Evolutionary conservation across 2,113 vertebrate species (phyloP), one percentile per base, ranked within the genome.

Genomic region (Stercorarius parasiticus): DNA sequence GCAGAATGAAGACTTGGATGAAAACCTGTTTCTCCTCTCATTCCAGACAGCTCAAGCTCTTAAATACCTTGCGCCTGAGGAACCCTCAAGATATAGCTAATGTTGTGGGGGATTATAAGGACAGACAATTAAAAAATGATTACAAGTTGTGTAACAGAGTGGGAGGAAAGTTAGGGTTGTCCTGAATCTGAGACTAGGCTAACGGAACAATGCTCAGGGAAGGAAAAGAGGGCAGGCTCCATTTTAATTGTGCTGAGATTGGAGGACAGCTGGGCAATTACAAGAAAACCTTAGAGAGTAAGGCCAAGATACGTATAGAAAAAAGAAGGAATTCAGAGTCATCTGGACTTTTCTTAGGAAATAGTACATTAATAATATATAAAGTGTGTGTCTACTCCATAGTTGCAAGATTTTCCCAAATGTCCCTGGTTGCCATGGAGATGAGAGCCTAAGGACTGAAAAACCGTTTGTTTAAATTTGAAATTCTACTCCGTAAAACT

Each of bases 371-470:
- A 94, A 93, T 96, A 97, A 86, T 73, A 83, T 86, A 92, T 80
- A 82, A 94, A 74, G 17, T 43, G 43, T 80, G 5, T 81, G 56
- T 61, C 88, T 96, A 65, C 30, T 86, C n/a, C 36, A 58, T 55
- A 93, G 85, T 61, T 92, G 58, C n/a, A 90, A 58, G 50, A 62
- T 93, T 94, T 92, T 94, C 71, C 71, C 83, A 61, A 52, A 88
- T 92, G 80, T 91, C 86, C 67, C 65, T 74, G 16, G 94, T 97
- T 96, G 69, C 73, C 47, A 71, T 94, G 91, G 95, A 94, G 64
- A 97, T 40, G 43, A 88, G 82, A 81, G 42, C 70, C 52, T 67
- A 65, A 90, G 80, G 89, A 91, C 78, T 89, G 83, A 78, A 71
- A 93, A 88, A 81, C 38, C 64, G 9, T 91, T 95, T 93, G 72